Base-by-base conservation (phyloP, 2,113 vertebrate genomes). In the Nettapus auritus region DNA sequence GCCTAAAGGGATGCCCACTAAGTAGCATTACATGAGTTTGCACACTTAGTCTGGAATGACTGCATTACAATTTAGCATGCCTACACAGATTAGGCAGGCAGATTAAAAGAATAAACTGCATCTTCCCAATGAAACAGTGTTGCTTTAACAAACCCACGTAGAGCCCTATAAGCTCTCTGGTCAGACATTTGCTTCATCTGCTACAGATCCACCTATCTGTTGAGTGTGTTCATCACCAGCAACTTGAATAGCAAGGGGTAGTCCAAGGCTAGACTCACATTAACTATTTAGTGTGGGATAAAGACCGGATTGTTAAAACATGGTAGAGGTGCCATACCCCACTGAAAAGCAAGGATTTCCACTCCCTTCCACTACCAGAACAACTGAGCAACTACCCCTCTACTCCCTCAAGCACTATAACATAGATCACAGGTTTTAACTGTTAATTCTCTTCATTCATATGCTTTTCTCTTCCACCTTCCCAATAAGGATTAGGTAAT, bases 341-440 rank as follows among this genome's bases (percentile, higher is more conserved):
- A 12, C 3, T 22, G 36, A 71, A 26, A 75, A 11, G 9, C 14
- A 63, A 48, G 4, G 25, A 3, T 76, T 68, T 29, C 57, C 11
- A 9, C 9, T 53, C 3, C 19, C 3, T 8, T 83, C 26, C 25
- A 33, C 3, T 0, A 3, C 16, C 40, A 33, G 25, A 64, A 42
- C 9, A 60, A 68, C 31, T 34, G 9, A 63, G 4, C 17, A 80
- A 16, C 18, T n/a, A 59, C 2, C 3, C 5, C 50, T 66, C 31
- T 4, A 7, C 8, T 60, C 36, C 62, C 29, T 48, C 50, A 25
- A 62, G 7, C 12, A 14, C 8, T 9, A 26, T 44, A 48, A 75
- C 26, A 26, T 15, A 64, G 25, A 67, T 28, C 15, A 25, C 50
- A 69, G 14, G 1, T 7, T 48, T 82, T 59, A 82, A 48, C 5